Percentiles rank a stretch among this genome's conserved stretches.
Conservation (phyloP, 2,797 vertebrate species). For the Lemur catta region DNA sequence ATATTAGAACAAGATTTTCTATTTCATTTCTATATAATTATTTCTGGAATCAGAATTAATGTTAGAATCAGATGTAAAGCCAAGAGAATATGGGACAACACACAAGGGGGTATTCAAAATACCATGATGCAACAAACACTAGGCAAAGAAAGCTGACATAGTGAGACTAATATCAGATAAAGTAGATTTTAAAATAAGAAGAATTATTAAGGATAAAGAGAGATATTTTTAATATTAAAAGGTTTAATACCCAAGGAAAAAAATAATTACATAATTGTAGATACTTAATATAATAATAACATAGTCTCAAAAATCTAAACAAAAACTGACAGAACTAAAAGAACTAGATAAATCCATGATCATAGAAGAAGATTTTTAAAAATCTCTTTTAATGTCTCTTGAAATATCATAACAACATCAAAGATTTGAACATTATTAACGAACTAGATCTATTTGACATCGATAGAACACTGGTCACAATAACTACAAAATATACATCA, state of each 20-base stretch:
- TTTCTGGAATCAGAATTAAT: not conserved
- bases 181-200: not conserved
- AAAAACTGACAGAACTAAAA: not conserved
- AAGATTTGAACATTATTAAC: not conserved
- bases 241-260: not conserved
- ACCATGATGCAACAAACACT: not conserved
- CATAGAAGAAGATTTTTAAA: not conserved
- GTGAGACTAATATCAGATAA: not conserved
- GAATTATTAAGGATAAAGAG: not conserved
- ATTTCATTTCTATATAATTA: conserved; percentile 1
- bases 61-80: not conserved
- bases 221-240: not conserved
- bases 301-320: not conserved
- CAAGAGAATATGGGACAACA: not conserved
- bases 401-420: not conserved
- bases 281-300: not conserved
- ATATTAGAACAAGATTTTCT: not conserved
- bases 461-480: not conserved
- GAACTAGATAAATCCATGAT: not conserved
- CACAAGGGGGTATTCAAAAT: not conserved
- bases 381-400: not conserved
- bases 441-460: not conserved
- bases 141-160: not conserved
- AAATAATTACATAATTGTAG: not conserved
- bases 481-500: not conserved